A percentile compares a stretch with the other conserved stretches of the same genome.
Conservation (phyloP, 1,140 invertebrate species). For the Camponotus pennsylvanicus region DNA sequence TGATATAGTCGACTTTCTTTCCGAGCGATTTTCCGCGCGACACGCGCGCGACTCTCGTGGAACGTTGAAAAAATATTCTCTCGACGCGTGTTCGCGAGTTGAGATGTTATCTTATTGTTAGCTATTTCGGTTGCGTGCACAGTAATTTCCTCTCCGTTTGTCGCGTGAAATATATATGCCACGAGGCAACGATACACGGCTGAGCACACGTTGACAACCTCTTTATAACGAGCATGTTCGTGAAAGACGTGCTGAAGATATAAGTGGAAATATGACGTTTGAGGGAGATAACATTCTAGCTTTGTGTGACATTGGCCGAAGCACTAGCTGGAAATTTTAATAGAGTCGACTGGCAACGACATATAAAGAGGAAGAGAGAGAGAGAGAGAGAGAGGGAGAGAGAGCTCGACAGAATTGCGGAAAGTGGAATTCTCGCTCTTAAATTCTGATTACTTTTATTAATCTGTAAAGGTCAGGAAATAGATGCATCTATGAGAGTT, state of each 20-base stretch:
- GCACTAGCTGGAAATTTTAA: constrained; percentile 41
- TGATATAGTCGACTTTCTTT: constrained; percentile 15
- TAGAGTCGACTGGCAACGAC: constrained; percentile 13
- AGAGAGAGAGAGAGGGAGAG: no score
- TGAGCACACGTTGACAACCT: constrained; percentile 21
- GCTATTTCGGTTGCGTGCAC: constrained; percentile 17
- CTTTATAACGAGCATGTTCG: constrained; percentile 31
- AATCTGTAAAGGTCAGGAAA: constrained; percentile 17
- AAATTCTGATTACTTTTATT: constrained; percentile 46
- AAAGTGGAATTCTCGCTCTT: constrained; percentile 14
- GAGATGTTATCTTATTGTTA: constrained; percentile 6
- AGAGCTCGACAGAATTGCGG: neutral
- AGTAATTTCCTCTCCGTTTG: constrained; percentile 27
- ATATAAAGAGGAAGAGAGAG: constrained; percentile 6
- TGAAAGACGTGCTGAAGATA: constrained; percentile 27
- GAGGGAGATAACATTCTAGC: constrained; percentile 20
- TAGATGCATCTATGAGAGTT: neutral
- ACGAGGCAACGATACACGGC: neutral
- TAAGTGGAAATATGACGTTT: constrained; percentile 52
- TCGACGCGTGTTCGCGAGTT: neutral
- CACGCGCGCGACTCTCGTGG: neutral
- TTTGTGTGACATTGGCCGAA: constrained; percentile 35
- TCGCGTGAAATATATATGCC: neutral
- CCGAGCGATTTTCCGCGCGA: constrained; percentile 10
- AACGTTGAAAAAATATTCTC: constrained; percentile 5